Base-by-base conservation (phyloP, 1,140 invertebrate genomes). In the Apolygus lucorum region DNA sequence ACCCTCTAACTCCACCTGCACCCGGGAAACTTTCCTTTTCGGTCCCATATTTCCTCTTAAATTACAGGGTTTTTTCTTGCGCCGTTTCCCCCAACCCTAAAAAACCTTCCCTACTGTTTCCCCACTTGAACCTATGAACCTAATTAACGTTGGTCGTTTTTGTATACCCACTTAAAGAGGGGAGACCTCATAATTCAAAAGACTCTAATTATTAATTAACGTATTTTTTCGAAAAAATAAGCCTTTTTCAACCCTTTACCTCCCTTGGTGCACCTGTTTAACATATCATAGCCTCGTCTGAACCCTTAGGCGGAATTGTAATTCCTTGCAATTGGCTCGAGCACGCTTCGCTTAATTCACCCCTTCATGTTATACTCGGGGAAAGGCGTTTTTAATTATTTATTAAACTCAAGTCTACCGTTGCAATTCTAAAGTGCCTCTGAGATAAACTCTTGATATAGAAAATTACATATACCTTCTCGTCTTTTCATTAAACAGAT, bases 161-260 rank as follows among this genome's bases (percentile, higher is more conserved):
- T 49, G 54, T 22, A 59, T 59, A 59, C 8, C 8, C 54, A 59
- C 54, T 59, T 59, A n/a, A n/a, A n/a, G n/a, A n/a, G n/a, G 11
- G 22, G 13, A 59, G 22, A 59, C 54, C 54, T 59, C 54, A 24
- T 24, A 17, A 24, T 24, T 59, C 54, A 59, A 14, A 22, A 17
- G 54, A 8, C 54, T 22, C 54, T 59, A 17, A 59, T 59, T 59
- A 59, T 11, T 59, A 59, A 59, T 59, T 59, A 59, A 59, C 54
- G 22, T 59, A 8, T 49, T 49, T n/a, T n/a, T n/a, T n/a, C n/a
- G n/a, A 8, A 42, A 42, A 42, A 17, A 42, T 8, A 42, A 4
- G 4, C 34, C 34, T 42, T 42, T 42, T 42, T 42, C 17, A 42
- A 42, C 34, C 34, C 17, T 42, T 42, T 42, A 8, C 34, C 4